A percentile compares a stretch with the other conserved stretches of the same genome.
These are phyloP conservation scores for Saimiri boliviensis DNA, from an alignment of 2,113 vertebrate genomes.

Conservation along the genomic window DNA sequence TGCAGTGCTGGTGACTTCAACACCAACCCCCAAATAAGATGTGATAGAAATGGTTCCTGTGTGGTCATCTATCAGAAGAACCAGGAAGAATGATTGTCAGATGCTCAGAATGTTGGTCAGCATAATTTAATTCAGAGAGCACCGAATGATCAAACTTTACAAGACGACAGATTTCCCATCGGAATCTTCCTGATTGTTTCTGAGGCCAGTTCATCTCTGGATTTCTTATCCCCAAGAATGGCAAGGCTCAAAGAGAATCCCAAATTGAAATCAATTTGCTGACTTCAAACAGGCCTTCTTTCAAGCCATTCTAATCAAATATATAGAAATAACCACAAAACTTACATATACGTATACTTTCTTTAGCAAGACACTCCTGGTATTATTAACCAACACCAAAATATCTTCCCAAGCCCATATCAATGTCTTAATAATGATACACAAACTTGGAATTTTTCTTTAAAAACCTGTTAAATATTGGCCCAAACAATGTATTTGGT, in stretches of 20 bases:
- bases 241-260: not conserved
- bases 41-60: not conserved
- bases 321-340: not conserved
- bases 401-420: not conserved
- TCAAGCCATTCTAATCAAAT: not conserved
- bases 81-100: not conserved
- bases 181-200: not conserved
- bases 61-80: not conserved
- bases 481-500: not conserved
- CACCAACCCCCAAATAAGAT: not conserved
- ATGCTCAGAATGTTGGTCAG: not conserved
- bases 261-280: not conserved
- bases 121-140: not conserved
- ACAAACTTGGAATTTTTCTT: not conserved
- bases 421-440: not conserved
- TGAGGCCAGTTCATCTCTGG: not conserved
- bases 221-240: not conserved
- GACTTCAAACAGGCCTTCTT: not conserved
- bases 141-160: not conserved
- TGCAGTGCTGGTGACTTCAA: not conserved
- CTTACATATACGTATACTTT: not conserved
- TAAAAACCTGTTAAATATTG: not conserved
- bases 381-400: not conserved
- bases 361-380: not conserved
- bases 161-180: not conserved